A percentile compares a stretch with the other conserved stretches of the same genome.
Conservation (phyloP, 2,888 invertebrate species). For the Idaea dimidiata region DNA sequence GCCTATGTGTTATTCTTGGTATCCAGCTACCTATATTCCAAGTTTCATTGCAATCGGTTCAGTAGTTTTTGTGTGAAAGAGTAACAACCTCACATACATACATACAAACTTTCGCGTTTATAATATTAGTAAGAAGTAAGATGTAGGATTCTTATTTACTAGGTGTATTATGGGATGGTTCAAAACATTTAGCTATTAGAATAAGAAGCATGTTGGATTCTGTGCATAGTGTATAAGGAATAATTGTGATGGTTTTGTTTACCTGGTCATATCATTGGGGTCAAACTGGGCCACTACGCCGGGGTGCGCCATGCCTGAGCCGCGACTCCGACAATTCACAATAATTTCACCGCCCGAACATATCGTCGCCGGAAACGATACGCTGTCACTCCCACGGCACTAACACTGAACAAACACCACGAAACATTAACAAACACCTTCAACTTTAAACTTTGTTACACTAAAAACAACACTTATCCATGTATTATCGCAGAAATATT, state of each 20-base stretch:
- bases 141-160: too few relatives aligned
- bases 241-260: slow-evolving; percentile 9
- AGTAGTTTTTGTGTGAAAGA: too few relatives aligned
- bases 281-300: slow-evolving; percentile 85
- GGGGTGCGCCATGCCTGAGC: slow-evolving; percentile 68
- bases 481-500: slow-evolving; percentile 41
- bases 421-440: slow-evolving; percentile 32
- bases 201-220: background rate
- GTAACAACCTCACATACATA: too few relatives aligned
- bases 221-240: background rate
- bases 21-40: too few relatives aligned
- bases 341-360: slow-evolving; percentile 50
- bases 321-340: slow-evolving; percentile 32
- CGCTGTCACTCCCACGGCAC: slow-evolving; percentile 50
- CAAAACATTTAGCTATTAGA: too few relatives aligned
- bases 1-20: too few relatives aligned
- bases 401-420: slow-evolving; percentile 33
- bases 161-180: too few relatives aligned
- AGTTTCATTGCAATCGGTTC: too few relatives aligned
- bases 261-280: slow-evolving; percentile 85
- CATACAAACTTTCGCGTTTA: too few relatives aligned
- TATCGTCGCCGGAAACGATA: slow-evolving; percentile 62
- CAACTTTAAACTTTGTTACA: slow-evolving; percentile 27
- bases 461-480: slow-evolving; percentile 31
- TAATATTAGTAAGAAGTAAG: too few relatives aligned